These are phyloP conservation scores for Gallinago jamesoni DNA, from an alignment of 2,113 vertebrate genomes.

Conservation along the genomic window DNA sequence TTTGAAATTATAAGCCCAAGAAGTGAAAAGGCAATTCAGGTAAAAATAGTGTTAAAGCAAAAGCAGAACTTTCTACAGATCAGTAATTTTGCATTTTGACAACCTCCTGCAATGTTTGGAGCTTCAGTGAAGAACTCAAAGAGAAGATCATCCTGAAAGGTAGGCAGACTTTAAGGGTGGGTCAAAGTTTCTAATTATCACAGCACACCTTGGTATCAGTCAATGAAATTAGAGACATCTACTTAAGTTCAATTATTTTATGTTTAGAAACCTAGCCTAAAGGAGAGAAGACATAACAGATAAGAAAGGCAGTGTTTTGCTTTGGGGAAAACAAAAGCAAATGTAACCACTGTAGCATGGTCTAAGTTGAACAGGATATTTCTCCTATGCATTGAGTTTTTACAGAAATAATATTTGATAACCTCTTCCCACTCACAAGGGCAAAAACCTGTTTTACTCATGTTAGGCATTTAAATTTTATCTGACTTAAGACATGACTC, in stretches of 20 bases:
- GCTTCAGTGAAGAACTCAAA: neutral
- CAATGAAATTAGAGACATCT: neutral
- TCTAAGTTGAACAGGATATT: neutral
- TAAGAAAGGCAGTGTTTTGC: neutral
- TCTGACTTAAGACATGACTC: neutral
- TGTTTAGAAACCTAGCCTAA: neutral
- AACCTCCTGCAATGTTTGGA: accelerated
- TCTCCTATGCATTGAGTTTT: neutral
- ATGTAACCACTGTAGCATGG: neutral
- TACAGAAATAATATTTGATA: neutral
- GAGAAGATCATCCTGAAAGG: neutral
- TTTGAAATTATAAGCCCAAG: neutral
- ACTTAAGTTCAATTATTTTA: neutral
- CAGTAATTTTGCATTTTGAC: neutral
- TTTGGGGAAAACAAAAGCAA: neutral
- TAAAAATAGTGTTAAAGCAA: neutral
- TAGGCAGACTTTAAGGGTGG: neutral
- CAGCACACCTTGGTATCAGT: neutral
- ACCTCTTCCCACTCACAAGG: neutral
- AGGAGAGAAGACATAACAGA: neutral
- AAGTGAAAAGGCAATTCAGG: neutral
- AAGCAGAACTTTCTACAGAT: neutral
- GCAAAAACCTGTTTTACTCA: neutral
- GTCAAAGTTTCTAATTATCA: neutral
- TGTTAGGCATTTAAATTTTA: neutral